Evolutionary conservation across 53 echinoderm and acorn worm genomes (phyloP).

Genomic region (Actinopyga echinites): DNA sequence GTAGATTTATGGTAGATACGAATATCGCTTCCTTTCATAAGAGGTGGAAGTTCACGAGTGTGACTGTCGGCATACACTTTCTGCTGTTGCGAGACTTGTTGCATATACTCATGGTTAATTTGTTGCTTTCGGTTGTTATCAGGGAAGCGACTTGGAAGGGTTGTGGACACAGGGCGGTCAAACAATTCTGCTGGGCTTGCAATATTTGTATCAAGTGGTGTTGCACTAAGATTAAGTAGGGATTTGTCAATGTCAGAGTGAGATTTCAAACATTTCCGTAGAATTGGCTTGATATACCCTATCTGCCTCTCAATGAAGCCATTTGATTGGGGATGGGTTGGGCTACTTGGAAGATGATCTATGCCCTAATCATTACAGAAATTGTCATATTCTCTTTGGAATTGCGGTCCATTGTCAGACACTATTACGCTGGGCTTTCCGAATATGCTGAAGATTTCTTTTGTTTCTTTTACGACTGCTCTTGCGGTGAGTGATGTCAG

Average conservation of each 20-base stretch:
- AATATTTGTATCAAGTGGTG: constrained; percentile 46
- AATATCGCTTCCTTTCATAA: too few relatives aligned
- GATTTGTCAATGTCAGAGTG: constrained; percentile 13
- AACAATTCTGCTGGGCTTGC: constrained; percentile 61
- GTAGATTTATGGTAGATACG: too few relatives aligned
- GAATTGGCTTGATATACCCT: constrained; percentile 32
- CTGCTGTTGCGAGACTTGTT: neutral
- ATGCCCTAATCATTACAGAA: constrained; percentile 44
- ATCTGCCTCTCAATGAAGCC: too few relatives aligned
- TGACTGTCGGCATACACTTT: neutral
- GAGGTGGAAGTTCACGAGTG: neutral
- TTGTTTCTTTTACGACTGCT: neutral
- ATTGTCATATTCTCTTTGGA: neutral
- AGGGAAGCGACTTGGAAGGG: neutral
- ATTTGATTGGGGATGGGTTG: too few relatives aligned
- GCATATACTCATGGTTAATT: neutral
- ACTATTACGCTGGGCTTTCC: constrained; percentile 38
- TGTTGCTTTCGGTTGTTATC: neutral
- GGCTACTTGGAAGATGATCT: constrained; percentile 33
- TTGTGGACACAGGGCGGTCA: neutral
- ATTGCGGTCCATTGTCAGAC: constrained; percentile 41
- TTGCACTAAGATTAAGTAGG: constrained; percentile 29
- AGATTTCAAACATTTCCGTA: constrained; percentile 46
- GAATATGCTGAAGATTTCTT: constrained; percentile 30
- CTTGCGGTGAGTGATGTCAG: neutral